Evolutionary conservation across 2,888 invertebrate genomes (phyloP).

Genomic region (Rhagium mordax): DNA sequence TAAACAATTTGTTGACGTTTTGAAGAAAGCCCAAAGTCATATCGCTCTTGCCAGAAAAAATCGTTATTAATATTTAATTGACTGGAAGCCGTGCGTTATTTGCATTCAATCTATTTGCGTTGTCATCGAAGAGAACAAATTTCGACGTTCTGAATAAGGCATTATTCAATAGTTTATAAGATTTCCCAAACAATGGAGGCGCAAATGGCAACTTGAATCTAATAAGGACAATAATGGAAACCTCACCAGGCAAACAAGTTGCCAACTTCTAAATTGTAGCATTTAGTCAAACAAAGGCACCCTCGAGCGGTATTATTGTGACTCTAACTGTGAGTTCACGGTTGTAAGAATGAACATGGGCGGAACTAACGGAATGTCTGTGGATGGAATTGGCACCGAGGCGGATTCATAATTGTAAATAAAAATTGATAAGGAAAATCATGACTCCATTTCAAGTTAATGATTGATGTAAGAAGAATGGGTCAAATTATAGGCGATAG

Average conservation of each 20-base stretch:
- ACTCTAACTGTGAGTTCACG: slow-evolving; percentile 51
- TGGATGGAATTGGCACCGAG: not conserved
- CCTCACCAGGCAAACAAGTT: slow-evolving; percentile 68
- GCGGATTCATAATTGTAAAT: not conserved
- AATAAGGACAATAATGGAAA: slow-evolving; percentile 70
- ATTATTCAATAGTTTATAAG: slow-evolving; percentile 70
- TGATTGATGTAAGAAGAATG: too few relatives aligned
- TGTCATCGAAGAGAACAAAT: slow-evolving; percentile 32
- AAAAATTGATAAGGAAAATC: not conserved
- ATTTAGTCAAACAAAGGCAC: slow-evolving; percentile 70
- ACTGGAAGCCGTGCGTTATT: slow-evolving; percentile 22
- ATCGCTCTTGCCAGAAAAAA: too few relatives aligned
- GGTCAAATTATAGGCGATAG: too few relatives aligned
- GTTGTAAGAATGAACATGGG: slow-evolving; percentile 39
- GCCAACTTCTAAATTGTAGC: slow-evolving; percentile 70
- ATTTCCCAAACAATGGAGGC: slow-evolving; percentile 68
- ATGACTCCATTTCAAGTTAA: too few relatives aligned
- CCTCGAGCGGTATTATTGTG: slow-evolving; percentile 66
- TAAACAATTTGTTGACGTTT: too few relatives aligned
- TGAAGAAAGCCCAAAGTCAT: too few relatives aligned
- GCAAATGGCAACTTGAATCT: slow-evolving; percentile 70
- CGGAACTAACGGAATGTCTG: slow-evolving; percentile 24
- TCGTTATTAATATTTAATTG: not conserved
- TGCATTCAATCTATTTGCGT: slow-evolving; percentile 36
- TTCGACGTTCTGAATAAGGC: slow-evolving; percentile 57